These are phyloP conservation scores for Thoracochromis brauschi DNA, from an alignment of 2,113 vertebrate species.

Conservation along the genomic window DNA sequence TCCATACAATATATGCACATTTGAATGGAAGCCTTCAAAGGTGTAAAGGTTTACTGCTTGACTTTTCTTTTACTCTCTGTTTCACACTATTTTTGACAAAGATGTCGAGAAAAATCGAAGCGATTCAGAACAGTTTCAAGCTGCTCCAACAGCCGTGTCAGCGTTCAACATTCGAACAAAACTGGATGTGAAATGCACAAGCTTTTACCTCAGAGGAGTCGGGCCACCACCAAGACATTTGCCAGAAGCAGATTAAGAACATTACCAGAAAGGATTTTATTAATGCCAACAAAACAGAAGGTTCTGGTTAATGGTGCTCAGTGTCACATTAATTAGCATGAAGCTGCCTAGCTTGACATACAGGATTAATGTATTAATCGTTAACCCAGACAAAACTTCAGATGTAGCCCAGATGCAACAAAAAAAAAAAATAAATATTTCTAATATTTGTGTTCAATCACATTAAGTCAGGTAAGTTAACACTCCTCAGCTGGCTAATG, in stretches of 20 bases:
- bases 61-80: neutral
- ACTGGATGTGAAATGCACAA: neutral
- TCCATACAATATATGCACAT: neutral
- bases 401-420: neutral
- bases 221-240: accelerated
- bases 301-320: neutral
- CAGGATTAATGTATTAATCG: neutral
- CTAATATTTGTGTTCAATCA: neutral
- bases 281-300: accelerated
- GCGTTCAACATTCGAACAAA: neutral
- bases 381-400: neutral
- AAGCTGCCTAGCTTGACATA: neutral
- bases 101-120: accelerated
- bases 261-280: neutral
- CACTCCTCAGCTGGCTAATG: accelerated
- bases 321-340: neutral
- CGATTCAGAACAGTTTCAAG: neutral
- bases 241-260: neutral
- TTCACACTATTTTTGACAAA: neutral
- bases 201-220: accelerated
- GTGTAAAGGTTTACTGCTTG: neutral
- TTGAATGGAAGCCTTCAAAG: neutral
- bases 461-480: neutral
- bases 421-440: neutral
- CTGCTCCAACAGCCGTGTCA: neutral